Evolutionary conservation across 1,140 invertebrate species (phyloP).

Genomic region (Papilio polyxenes): DNA sequence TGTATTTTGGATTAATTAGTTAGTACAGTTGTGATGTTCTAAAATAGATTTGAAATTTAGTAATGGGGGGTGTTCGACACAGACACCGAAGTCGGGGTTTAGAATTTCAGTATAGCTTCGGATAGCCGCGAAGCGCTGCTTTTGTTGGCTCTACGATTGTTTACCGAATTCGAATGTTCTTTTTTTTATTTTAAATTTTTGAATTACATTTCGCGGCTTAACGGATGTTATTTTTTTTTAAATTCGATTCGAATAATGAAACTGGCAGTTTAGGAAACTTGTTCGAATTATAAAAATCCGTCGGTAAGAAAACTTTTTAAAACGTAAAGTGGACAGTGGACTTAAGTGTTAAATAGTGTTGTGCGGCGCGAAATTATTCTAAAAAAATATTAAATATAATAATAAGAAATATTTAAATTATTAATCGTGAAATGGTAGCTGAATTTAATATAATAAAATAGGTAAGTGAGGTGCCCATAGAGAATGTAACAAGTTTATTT

Average conservation of each 20-base stretch:
- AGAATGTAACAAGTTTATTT: conserved; percentile 57
- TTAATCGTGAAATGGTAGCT: conserved; percentile 61
- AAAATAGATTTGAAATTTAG: conserved; percentile 66
- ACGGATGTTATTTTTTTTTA: conserved; percentile 50
- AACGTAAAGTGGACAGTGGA: conserved; percentile 57
- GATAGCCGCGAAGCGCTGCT: conserved; percentile 77
- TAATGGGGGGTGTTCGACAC: conserved; percentile 79
- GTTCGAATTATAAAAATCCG: conserved; percentile 38
- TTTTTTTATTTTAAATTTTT: conserved; percentile 43
- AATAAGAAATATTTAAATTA: conserved; percentile 25
- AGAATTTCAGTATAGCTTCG: conserved; percentile 80
- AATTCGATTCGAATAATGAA: conserved; percentile 32
- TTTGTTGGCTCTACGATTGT: conserved; percentile 74
- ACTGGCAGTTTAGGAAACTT: neutral
- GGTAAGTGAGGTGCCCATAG: conserved; percentile 72
- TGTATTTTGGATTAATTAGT: conserved; percentile 31
- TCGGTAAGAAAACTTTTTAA: conserved; percentile 33
- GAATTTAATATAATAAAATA: conserved; percentile 58
- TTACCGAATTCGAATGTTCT: conserved; percentile 71
- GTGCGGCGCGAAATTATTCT: conserved; percentile 51
- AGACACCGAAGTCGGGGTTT: conserved; percentile 78
- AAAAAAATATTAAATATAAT: conserved; percentile 45
- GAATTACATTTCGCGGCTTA: conserved; percentile 55
- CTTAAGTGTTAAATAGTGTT: conserved; percentile 54
- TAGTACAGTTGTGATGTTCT: conserved; percentile 48